phyloP scores from a whole-genome alignment of 2,113 vertebrate genomes.

The Chionodraco myersi region DNA sequence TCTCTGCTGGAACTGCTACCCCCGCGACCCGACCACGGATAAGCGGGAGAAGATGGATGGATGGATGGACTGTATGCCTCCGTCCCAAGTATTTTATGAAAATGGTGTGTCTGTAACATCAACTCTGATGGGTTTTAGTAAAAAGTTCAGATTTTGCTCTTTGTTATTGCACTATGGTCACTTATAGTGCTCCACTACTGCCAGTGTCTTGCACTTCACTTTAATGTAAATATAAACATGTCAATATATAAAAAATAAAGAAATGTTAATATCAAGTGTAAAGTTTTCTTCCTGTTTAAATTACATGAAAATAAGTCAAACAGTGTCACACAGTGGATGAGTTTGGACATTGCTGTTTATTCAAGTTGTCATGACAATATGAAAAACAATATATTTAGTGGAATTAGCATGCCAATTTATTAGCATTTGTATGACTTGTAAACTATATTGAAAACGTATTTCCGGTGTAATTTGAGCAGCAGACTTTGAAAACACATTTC shows the following conservation, averaged over 20 bases:
- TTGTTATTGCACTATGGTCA: conserved; percentile 39
- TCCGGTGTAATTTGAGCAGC: not conserved
- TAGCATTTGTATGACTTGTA: not conserved
- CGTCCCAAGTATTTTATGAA: conserved; percentile 46
- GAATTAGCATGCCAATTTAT: conserved; percentile 46
- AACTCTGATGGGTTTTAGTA: not conserved
- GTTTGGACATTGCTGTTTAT: conserved; percentile 69
- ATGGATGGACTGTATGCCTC: no score
- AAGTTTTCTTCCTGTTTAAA: not conserved
- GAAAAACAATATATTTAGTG: conserved; percentile 44
- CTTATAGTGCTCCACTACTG: conserved; percentile 48
- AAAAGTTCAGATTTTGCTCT: conserved; percentile 9
- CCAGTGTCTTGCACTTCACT: conserved; percentile 32
- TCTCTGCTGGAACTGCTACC: no score
- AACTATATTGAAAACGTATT: not conserved
- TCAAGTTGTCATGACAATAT: conserved; percentile 52
- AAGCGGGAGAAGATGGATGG: no score
- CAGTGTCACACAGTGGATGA: conserved; percentile 36
- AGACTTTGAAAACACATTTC: not conserved
- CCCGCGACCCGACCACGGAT: no score
- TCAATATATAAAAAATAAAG: conserved; percentile 26
- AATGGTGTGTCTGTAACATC: not conserved
- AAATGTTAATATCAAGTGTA: conserved; percentile 16
- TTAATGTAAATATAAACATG: conserved; percentile 26
- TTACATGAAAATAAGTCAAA: conserved; percentile 8